Percentiles rank a stretch among this genome's conserved stretches.
Evolutionary conservation across 2,113 vertebrate genomes (phyloP).

Genomic region (Rana temporaria): DNA sequence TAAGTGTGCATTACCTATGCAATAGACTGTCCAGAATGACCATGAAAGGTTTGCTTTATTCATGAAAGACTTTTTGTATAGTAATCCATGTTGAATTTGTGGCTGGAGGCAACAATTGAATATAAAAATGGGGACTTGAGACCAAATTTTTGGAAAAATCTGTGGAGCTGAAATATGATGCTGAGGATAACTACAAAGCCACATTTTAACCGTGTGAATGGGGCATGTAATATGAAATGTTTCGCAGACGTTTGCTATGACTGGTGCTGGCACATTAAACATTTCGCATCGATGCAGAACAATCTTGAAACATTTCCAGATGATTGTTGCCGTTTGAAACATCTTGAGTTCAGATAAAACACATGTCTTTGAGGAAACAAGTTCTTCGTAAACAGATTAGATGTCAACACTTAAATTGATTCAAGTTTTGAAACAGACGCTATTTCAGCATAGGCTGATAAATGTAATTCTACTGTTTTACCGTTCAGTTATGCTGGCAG

Average conservation of each 20-base stretch:
- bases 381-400: slow-evolving; percentile 15
- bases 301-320: slow-evolving; percentile 43
- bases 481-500: no score
- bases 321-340: slow-evolving; percentile 19
- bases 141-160: background rate
- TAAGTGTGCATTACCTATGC: background rate
- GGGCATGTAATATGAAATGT: slow-evolving; percentile 30
- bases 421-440: background rate
- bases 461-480: background rate
- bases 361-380: slow-evolving; percentile 27
- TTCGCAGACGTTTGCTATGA: background rate
- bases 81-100: background rate
- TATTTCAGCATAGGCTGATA: background rate
- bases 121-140: background rate
- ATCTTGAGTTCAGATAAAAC: slow-evolving; percentile 39
- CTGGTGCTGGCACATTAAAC: slow-evolving; percentile 20
- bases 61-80: slow-evolving; percentile 27
- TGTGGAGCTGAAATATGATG: slow-evolving; percentile 15
- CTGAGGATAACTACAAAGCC: slow-evolving; percentile 23
- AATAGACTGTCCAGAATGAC: background rate
- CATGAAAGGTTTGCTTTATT: background rate
- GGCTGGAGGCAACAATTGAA: slow-evolving; percentile 15
- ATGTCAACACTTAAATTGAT: slow-evolving; percentile 33
- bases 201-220: slow-evolving; percentile 19
- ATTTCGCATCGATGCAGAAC: slow-evolving; percentile 36